Percentiles rank a stretch among this genome's conserved stretches.
These are phyloP conservation scores for Helicoverpa zea DNA, from an alignment of 1,140 invertebrate species.

Conservation along the genomic window DNA sequence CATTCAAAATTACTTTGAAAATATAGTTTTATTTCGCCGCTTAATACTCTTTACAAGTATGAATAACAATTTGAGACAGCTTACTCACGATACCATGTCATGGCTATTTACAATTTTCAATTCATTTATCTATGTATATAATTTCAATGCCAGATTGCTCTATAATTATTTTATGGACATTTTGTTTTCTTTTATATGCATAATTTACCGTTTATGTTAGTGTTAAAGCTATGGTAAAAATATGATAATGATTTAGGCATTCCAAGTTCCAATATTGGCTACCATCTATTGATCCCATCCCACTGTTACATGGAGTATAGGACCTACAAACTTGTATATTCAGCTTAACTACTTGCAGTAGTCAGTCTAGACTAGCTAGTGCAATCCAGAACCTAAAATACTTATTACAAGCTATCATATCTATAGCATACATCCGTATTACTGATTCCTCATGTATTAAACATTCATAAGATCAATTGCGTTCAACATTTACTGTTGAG, in stretches of 20 bases:
- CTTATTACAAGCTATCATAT: neutral
- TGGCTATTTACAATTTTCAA: conserved; percentile 35
- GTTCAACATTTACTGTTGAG: neutral
- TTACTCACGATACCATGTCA: conserved; percentile 36
- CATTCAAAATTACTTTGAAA: conserved; percentile 22
- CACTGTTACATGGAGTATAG: neutral
- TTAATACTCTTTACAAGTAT: neutral
- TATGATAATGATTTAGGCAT: conserved; percentile 7
- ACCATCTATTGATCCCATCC: neutral
- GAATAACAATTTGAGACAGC: conserved; percentile 19
- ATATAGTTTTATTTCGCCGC: conserved; percentile 26
- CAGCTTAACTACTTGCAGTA: conserved; percentile 19
- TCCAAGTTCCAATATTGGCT: neutral
- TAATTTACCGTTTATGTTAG: conserved; percentile 5
- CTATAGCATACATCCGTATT: neutral
- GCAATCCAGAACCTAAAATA: conserved; percentile 10
- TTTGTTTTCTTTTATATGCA: neutral
- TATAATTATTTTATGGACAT: conserved; percentile 19
- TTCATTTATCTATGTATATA: conserved; percentile 9
- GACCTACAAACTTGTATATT: neutral
- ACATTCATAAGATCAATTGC: conserved; percentile 35
- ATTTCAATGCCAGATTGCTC: conserved; percentile 15
- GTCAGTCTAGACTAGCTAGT: conserved; percentile 14
- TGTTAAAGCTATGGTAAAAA: conserved; percentile 28
- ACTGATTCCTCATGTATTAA: neutral